phyloP scores from a whole-genome alignment of 1,140 invertebrate species.

The Lasaia peninsularis region DNA sequence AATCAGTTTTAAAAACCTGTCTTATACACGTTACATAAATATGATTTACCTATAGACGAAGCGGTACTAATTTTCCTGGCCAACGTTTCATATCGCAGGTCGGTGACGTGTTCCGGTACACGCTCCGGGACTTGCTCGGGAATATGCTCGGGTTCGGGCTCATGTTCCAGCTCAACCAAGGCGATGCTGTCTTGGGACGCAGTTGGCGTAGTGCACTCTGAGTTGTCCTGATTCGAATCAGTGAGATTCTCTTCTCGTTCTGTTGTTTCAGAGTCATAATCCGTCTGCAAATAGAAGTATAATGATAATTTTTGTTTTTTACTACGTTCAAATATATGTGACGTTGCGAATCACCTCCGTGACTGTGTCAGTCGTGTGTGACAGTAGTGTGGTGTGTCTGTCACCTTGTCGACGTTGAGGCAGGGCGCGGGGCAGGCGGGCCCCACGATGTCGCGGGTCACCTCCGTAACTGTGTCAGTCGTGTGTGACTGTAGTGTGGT shows the following conservation, averaged over 20 bases:
- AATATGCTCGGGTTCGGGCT: constrained; percentile 33
- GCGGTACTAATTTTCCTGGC: constrained; percentile 63
- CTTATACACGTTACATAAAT: too few species aligned
- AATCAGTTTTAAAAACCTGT: too few species aligned
- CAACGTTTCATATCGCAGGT: constrained; percentile 24
- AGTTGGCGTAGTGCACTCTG: constrained; percentile 74
- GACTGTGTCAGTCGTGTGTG: too few species aligned
- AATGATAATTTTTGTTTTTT: background rate
- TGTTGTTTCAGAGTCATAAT: constrained; percentile 72
- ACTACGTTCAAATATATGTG: background rate
- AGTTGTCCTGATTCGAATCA: constrained; percentile 75
- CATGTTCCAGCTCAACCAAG: constrained; percentile 60
- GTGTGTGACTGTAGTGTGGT: too few species aligned
- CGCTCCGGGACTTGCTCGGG: constrained; percentile 22
- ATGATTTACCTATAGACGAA: constrained; percentile 52
- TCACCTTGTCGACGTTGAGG: too few species aligned
- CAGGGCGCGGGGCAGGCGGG: too few species aligned
- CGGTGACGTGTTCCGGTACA: constrained; percentile 37
- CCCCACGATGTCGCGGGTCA: too few species aligned
- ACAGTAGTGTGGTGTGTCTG: too few species aligned
- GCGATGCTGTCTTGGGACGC: constrained; percentile 68
- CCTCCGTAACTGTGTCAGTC: too few species aligned
- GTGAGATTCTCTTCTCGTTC: constrained; percentile 75
- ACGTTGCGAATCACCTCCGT: too few species aligned
- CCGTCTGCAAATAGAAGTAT: constrained; percentile 38